Base-by-base conservation (phyloP, 1,140 invertebrate species). In the Diabrotica undecimpunctata region DNA sequence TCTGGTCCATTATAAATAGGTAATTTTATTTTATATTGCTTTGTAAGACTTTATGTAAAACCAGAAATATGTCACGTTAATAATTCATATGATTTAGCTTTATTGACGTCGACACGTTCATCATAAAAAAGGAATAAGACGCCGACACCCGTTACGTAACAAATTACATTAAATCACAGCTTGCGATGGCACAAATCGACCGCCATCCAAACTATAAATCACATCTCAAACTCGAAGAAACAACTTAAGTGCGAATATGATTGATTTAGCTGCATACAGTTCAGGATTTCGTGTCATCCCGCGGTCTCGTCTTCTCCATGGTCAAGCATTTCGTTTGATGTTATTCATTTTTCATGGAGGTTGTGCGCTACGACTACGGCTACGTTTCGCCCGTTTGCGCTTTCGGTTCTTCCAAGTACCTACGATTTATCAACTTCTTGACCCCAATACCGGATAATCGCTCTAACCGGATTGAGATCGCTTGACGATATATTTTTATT, bases 311-410 rank as follows among this genome's bases (percentile, higher is more conserved):
- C 41, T 46, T 46, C 41, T 46, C 41, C n/a, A n/a, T 46, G 41
- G 41, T 46, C 41, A 46, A 46, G 41, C 41, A 46, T 46, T 46
- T 11, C 54, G 13, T 55, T 55, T 55, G 35, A 25, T 55, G 13
- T 55, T 36, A 36, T 55, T 55, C 54, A 55, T 55, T 55, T 59
- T 13, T 59, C 57, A 41, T 46, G 57, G 37, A 13, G 41, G 41
- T 46, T 12, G 57, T 38, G 12, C 41, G 11, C 11, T 13, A 25
- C 37, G n/a, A 14, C 37, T 13, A 57, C 25, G 25, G 55, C 25
- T 57, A 25, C 25, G 25, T 12, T 13, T 35, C 10, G 35, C 8
- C 54, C 13, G 25, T 55, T 36, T 35, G 35, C 25, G 54, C 54
- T 36, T 10, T 9, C 54, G 54, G n/a, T 55, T 36, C 35, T 14